Evolutionary conservation across 2,797 vertebrate genomes (phyloP), one percentile per base, ranked within the genome.

Genomic region (Lithobates sylvaticus): DNA sequence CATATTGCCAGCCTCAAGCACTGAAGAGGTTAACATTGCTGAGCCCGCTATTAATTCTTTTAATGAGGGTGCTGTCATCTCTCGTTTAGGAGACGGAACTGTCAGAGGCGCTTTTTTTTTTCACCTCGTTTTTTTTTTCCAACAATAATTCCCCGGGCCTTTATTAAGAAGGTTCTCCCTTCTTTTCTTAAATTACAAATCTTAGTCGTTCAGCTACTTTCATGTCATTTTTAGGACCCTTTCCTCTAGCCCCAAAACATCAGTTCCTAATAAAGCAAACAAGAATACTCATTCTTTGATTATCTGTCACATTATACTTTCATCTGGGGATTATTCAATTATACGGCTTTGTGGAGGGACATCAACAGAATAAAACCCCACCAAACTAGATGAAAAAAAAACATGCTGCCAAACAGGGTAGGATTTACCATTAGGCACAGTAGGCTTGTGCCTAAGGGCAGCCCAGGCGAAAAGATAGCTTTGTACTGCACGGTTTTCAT

Each of bases 11-110:
- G 61, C 58, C 79, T 16, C 29, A 67, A 79, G 81, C 69, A 84
- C n/a, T 79, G 86, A 87, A 80, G 70, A 70, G 81, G 96, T 97
- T 97, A 96, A 95, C 94, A 95, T 96, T 96, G 96, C 94, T 96
- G 95, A 97, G 94, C 91, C 96, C 94, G 93, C 97, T 96, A 97
- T 95, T 96, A 95, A 96, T 96, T 95, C 93, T 94, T 96, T 95
- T 97, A 97, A 96, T 97, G 96, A 97, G 95, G 96, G 96, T 97
- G 95, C 95, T 93, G 92, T 93, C 91, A 89, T 93, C 95, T 95
- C 81, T 87, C 93, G 93, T 93, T 93, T 92, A 94, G 89, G 92
- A 94, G 95, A 94, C 92, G 94, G 89, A 92, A 95, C 94, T 95
- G 92, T 93, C 92, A 95, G 95, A 89, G 90, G 92, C 92, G 94